Percentiles rank a stretch among this genome's conserved stretches.
Conservation (phyloP, 2,797 vertebrate genomes). For the Atherinosoma microstoma region DNA sequence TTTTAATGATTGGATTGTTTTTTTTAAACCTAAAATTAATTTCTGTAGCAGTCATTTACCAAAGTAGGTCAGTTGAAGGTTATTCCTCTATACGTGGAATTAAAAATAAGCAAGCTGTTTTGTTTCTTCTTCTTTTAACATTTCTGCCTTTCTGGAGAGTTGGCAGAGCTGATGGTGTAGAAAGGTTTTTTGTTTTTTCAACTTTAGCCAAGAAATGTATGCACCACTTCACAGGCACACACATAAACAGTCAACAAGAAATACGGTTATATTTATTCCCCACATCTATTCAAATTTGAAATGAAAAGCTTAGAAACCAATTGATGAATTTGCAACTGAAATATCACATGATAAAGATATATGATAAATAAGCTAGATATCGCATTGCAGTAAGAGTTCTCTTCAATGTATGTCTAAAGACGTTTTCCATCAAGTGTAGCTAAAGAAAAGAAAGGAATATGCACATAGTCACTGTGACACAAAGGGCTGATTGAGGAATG, state of each 20-base stretch:
- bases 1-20: background rate
- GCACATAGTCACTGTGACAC: background rate
- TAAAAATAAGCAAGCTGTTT: background rate
- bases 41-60: constrained; percentile 6
- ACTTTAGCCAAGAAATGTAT: background rate
- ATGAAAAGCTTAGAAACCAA: no score
- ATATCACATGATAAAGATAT: no score
- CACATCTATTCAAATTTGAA: no score
- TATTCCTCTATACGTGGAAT: background rate
- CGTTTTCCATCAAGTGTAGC: no score
- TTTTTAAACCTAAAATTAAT: no score
- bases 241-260: background rate
- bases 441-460: background rate
- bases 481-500: constrained; percentile 7
- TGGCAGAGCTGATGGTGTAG: background rate
- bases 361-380: no score
- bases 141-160: background rate
- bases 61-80: background rate
- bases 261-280: background rate
- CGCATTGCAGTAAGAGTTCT: no score
- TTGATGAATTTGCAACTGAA: no score
- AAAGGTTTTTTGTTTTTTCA: background rate
- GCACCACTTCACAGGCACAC: background rate
- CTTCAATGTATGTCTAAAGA: no score
- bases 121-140: background rate